These are phyloP conservation scores for Zoanthus sociatus DNA, from an alignment of 92 coral and sea anemone genomes.

Conservation along the genomic window DNA sequence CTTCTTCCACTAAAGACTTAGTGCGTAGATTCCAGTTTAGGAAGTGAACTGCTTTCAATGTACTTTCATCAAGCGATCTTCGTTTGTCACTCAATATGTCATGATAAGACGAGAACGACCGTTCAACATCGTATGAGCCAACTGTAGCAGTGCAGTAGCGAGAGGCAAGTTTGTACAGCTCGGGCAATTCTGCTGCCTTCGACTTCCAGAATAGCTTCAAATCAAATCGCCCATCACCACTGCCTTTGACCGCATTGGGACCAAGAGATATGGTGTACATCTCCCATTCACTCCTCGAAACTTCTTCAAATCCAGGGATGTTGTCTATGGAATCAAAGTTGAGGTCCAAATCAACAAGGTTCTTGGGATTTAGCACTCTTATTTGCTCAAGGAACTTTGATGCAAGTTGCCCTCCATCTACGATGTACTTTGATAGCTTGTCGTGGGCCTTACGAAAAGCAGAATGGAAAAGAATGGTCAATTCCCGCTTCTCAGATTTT, in stretches of 20 bases:
- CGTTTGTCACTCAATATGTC: slow-evolving; percentile 36
- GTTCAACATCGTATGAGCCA: slow-evolving; percentile 32
- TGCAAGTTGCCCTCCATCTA: no score
- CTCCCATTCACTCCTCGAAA: no score
- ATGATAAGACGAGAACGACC: slow-evolving; percentile 32
- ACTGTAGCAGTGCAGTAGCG: slow-evolving; percentile 21
- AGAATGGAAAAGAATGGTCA: no score
- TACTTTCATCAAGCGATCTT: slow-evolving; percentile 32
- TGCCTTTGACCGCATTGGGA: slow-evolving; percentile 61
- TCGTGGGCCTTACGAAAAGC: no score
- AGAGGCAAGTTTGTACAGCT: slow-evolving; percentile 36
- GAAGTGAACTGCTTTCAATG: slow-evolving; percentile 36
- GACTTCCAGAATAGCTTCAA: slow-evolving; percentile 44
- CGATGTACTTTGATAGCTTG: no score
- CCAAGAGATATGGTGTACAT: not conserved
- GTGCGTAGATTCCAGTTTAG: slow-evolving; percentile 42
- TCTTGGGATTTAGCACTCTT: no score
- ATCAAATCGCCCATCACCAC: slow-evolving; percentile 17
- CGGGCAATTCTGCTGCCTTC: slow-evolving; percentile 16
- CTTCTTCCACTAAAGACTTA: slow-evolving; percentile 33
- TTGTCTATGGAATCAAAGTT: no score
- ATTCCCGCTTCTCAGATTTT: no score
- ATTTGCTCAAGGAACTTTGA: no score
- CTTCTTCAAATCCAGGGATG: no score
- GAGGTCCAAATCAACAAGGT: no score